Evolutionary conservation across 2,113 vertebrate species (phyloP), one percentile per base, ranked within the genome.

Genomic region (Tylochromis polylepis): DNA sequence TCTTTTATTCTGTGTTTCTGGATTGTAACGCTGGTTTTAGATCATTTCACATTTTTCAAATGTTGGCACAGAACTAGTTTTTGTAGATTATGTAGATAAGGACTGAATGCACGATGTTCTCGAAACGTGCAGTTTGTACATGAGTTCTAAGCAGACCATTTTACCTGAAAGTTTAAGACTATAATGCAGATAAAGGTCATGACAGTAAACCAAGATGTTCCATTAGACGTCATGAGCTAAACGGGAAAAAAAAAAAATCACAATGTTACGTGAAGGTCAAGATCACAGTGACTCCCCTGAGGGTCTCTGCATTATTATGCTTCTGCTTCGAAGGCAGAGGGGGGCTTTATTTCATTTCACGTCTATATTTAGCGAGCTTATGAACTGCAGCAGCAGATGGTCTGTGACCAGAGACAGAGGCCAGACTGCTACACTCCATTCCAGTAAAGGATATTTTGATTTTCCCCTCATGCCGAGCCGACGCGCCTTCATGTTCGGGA

Each of bases 401-500:
- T 96, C 89, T 89, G 58, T 87, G 94, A 95, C 89, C 92, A 93
- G 90, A 95, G 89, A 94, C 90, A 94, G 83, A 79, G 85, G 91
- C 90, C 91, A 83, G 82, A 92, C 88, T 79, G 84, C 77, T 86
- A 94, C 94, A 93, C 94, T 95, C 82, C 2, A 4, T 93, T 96
- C 88, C 94, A 95, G 85, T 87, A 94, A 99, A 99, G 98, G 99
- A 99, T 99, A 99, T 99, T 99, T 99, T 79, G 99, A 99, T 98
- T 99, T 99, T 94, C 99, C 99, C 96, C 99, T 97, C 94, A 98
- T 99, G 97, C 99, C 99, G 86, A 99, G 97, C 89, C 99, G 98
- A 87, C 99, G 98, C 16, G 99, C 99, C 96, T 99, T 99, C 99
- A 99, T 99, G 95, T 99, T 99, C 55, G 99, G 99, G 96, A 99